Base-by-base conservation (phyloP, 2,888 invertebrate species). In the Antheraea yamamai region DNA sequence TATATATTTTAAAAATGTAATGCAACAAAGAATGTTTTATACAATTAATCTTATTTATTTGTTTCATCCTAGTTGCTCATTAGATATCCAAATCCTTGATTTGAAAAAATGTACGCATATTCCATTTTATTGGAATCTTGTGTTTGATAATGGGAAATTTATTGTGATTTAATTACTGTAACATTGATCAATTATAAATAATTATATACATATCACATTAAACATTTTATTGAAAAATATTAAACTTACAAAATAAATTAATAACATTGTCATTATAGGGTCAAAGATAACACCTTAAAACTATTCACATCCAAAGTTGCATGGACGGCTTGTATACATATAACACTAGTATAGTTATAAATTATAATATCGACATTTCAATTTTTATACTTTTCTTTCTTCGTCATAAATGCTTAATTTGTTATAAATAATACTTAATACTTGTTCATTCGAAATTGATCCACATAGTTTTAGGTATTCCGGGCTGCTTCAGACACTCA, bases 391-490 rank as follows among this genome's bases (percentile, higher is more conserved):
- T 73, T 71, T 55, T 30, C 30, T 64, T 61, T n/a, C 52, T 71
- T 64, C 26, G 72, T 70, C 23, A 39, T 70, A 70, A 70, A 39
- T 66, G 64, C 64, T 66, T 66, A 16, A 26, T 6, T 66, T 30
- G 12, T 47, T 47, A 10, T 47, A 47, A 47, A 47, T 47, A 47
- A 30, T 66, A n/a, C n/a, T n/a, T n/a, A 30, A 66, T 66, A 66
- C 39, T 61, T 58, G 14, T 10, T 88, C 83, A 96, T 81, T 95
- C 95, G 79, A 96, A 95, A 87, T 95, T 95, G 39, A 96, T 91
- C 95, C 96, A 96, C 82, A 95, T 94, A 12, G 95, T 95, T 82
- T 95, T 93, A n/a, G 96, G 92, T 39, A 95, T 91, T 0, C 95
- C 95, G 0, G 96, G 96, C 71, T 92, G 91, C 18, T 93, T 88